Evolutionary conservation across 2,888 invertebrate species (phyloP).

Genomic region (Neoitamus cyanurus): DNA sequence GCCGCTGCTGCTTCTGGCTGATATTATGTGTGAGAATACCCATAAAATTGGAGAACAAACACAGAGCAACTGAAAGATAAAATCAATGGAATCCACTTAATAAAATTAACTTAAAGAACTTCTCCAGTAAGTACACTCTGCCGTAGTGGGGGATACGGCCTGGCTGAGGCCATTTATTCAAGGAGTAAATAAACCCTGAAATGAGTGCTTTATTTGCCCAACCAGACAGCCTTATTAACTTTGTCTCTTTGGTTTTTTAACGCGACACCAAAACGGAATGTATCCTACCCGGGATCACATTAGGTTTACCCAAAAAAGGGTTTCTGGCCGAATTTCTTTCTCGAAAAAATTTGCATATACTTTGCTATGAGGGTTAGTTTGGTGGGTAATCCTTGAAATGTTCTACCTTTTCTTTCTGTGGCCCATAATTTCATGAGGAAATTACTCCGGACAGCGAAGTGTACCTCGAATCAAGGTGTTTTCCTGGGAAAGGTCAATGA

Average conservation of each 20-base stretch:
- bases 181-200: conserved; percentile 11
- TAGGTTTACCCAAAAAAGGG: background rate
- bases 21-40: background rate
- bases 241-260: conserved; percentile 14
- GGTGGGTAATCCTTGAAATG: background rate
- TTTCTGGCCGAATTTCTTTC: background rate
- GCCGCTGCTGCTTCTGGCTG: background rate
- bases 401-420: background rate
- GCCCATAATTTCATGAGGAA: background rate
- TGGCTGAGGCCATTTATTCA: background rate
- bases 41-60: conserved; percentile 1
- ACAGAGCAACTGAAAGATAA: background rate
- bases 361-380: background rate
- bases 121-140: background rate
- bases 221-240: conserved; percentile 11
- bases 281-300: background rate
- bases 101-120: conserved; percentile 5
- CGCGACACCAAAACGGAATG: background rate
- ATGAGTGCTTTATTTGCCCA: conserved; percentile 6
- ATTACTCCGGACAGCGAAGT: background rate
- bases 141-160: background rate
- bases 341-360: conserved; percentile 1
- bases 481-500: background rate
- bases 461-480: background rate
- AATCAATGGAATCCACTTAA: conserved; percentile 1